Conservation (phyloP, 2,888 invertebrate species). For the Tiliacea citrago region DNA sequence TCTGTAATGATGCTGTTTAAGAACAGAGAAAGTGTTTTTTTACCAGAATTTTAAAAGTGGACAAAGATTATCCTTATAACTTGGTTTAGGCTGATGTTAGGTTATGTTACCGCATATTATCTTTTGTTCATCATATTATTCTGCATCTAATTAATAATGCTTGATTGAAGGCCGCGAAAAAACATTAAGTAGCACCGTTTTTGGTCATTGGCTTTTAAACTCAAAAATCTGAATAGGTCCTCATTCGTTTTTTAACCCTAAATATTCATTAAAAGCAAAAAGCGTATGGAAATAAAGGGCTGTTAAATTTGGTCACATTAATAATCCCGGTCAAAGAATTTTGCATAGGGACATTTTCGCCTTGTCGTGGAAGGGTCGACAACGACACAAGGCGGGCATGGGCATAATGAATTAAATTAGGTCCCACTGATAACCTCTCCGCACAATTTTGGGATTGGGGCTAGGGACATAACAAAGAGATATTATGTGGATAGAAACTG, state of each 20-base stretch:
- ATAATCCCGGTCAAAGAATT: constrained; percentile 82
- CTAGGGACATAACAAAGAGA: constrained; percentile 69
- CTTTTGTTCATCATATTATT: no score
- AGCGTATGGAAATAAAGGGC: constrained; percentile 66
- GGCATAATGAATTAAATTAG: constrained; percentile 89
- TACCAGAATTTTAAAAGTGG: no score
- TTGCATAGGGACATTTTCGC: constrained; percentile 83
- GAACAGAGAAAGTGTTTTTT: no score
- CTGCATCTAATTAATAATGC: no score
- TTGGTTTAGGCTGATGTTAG: no score
- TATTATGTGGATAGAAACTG: constrained; percentile 61
- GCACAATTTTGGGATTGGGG: constrained; percentile 79
- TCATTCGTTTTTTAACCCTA: constrained; percentile 50
- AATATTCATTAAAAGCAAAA: constrained; percentile 60
- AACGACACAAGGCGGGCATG: constrained; percentile 81
- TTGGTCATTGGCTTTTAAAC: neutral
- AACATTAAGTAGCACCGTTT: no score
- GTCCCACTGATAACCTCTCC: constrained; percentile 86
- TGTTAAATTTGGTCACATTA: constrained; percentile 75
- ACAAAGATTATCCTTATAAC: no score
- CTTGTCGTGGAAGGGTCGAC: constrained; percentile 83
- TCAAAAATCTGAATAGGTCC: constrained; percentile 30
- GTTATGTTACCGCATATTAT: no score
- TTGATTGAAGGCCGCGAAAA: no score
- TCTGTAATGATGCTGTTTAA: no score